phyloP scores from a whole-genome alignment of 2,888 invertebrate species.

The Schizaphis graminum region DNA sequence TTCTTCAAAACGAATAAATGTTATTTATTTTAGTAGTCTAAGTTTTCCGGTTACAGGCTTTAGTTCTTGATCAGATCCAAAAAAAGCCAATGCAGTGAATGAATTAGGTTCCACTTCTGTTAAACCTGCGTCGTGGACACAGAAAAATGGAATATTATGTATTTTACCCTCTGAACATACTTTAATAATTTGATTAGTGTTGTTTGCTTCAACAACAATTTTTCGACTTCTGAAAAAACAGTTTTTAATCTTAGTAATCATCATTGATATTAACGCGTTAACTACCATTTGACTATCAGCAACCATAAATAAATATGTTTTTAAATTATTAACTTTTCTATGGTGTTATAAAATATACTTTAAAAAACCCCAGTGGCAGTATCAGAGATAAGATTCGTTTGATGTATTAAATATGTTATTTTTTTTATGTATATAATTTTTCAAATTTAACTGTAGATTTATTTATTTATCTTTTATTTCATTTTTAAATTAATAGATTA shows the following conservation, averaged over 20 bases:
- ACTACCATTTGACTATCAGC: too few relatives aligned
- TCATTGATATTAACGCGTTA: not conserved
- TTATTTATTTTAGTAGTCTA: constrained; percentile 48
- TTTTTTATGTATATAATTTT: too few relatives aligned
- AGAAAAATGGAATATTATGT: constrained; percentile 36
- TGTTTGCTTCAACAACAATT: constrained; percentile 51
- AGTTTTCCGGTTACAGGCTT: constrained; percentile 59
- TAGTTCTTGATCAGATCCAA: constrained; percentile 43
- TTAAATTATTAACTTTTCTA: too few relatives aligned
- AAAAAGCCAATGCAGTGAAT: constrained; percentile 52
- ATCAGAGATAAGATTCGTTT: too few relatives aligned
- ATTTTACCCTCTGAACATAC: not conserved
- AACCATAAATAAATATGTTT: too few relatives aligned
- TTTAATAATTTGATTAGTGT: constrained; percentile 14
- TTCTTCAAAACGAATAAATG: constrained; percentile 23
- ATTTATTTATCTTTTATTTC: too few relatives aligned
- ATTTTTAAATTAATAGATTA: too few relatives aligned
- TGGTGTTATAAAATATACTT: too few relatives aligned
- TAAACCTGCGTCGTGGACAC: constrained; percentile 42
- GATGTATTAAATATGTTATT: too few relatives aligned
- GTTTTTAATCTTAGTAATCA: not conserved
- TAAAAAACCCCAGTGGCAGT: too few relatives aligned
- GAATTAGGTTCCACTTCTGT: constrained; percentile 42
- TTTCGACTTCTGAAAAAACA: constrained; percentile 47
- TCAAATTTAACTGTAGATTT: too few relatives aligned